These are phyloP conservation scores for Muricea muricata DNA, from an alignment of 92 coral and sea anemone genomes.

Conservation along the genomic window DNA sequence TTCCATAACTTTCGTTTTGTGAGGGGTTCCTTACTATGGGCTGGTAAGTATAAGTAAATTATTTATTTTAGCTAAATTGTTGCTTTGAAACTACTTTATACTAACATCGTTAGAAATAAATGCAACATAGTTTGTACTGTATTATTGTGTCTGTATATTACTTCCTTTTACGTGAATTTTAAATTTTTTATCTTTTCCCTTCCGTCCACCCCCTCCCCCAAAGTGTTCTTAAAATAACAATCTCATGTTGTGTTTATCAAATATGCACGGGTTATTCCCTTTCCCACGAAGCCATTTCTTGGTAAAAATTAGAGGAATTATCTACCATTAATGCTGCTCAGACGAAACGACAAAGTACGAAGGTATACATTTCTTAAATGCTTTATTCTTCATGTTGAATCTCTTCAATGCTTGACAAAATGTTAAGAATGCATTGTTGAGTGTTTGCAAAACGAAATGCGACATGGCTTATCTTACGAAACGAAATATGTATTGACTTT, in stretches of 20 bases:
- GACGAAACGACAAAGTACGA: neutral
- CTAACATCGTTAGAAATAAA: neutral
- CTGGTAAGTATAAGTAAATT: neutral
- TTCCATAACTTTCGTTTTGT: neutral
- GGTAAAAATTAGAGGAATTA: neutral
- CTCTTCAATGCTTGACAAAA: neutral
- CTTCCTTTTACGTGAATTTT: neutral
- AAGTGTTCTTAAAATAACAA: neutral
- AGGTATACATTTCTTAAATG: neutral
- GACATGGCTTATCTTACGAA: neutral
- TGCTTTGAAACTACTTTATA: neutral
- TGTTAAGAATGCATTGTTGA: neutral
- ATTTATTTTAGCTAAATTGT: neutral
- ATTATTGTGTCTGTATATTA: neutral
- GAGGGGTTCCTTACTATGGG: neutral
- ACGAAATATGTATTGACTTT: neutral
- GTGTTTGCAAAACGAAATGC: neutral
- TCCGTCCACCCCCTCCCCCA: neutral
- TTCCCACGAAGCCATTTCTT: neutral
- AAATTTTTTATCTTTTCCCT: neutral
- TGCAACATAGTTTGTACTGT: neutral
- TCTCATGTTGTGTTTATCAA: neutral
- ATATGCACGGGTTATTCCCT: neutral
- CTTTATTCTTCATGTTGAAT: neutral
- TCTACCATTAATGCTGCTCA: neutral